Evolutionary conservation across 2,797 vertebrate species (phyloP).

Genomic region (Myotis pilosus): DNA sequence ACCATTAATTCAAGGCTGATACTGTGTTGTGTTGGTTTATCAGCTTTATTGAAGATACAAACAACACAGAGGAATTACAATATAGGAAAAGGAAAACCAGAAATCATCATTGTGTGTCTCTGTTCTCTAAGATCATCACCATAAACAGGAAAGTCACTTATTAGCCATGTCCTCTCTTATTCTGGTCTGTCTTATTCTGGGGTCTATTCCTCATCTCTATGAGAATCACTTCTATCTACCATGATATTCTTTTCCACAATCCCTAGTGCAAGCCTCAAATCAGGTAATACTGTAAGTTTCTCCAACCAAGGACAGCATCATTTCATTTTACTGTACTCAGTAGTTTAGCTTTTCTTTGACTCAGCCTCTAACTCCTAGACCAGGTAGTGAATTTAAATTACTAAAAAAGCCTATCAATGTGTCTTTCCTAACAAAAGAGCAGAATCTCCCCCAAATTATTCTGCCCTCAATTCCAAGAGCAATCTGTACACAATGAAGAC

Average conservation of each 20-base stretch:
- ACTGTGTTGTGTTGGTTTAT: neutral
- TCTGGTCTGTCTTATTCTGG: neutral
- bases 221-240: neutral
- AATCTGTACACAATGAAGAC: neutral
- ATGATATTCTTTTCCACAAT: neutral
- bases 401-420: neutral
- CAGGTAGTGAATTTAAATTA: neutral
- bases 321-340: slow-evolving; percentile 25
- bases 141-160: neutral
- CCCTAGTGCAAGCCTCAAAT: neutral
- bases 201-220: neutral
- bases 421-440: neutral
- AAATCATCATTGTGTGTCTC: neutral
- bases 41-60: neutral
- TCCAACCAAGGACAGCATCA: neutral
- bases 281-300: neutral
- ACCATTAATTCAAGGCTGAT: neutral
- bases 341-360: neutral
- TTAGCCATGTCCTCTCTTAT: neutral
- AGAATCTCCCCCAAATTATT: neutral
- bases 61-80: neutral
- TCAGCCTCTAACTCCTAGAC: neutral
- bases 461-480: neutral
- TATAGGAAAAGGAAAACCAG: neutral
- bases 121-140: neutral